These are phyloP conservation scores for Redunca redunca DNA, from an alignment of 2,113 vertebrate species.

Conservation along the genomic window DNA sequence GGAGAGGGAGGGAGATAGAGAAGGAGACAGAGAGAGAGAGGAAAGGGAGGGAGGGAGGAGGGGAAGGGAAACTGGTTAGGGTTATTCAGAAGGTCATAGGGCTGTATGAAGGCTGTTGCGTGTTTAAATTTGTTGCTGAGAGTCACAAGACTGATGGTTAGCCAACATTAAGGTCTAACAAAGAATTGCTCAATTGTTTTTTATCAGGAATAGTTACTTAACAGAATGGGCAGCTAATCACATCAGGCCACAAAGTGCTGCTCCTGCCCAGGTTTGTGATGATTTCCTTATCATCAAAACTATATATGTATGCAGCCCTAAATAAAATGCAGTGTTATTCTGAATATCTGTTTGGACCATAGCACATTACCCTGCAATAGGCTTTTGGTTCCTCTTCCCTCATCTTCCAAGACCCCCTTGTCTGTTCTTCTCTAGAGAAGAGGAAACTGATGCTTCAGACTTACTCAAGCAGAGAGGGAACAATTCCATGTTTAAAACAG, in stretches of 20 bases:
- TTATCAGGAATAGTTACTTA: background rate
- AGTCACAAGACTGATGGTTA: background rate
- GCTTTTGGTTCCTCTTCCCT: background rate
- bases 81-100: background rate
- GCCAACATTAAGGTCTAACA: background rate
- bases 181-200: slow-evolving; percentile 14
- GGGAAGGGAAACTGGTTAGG: background rate
- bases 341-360: background rate
- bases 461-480: background rate
- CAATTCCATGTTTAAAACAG: background rate
- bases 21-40: background rate
- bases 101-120: background rate
- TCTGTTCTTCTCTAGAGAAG: background rate
- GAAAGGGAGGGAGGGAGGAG: rapidly evolving
- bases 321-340: background rate
- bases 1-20: background rate
- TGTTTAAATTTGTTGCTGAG: background rate
- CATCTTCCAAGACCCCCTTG: background rate
- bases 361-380: background rate
- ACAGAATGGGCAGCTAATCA: background rate
- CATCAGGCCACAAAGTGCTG: background rate
- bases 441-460: background rate
- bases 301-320: too few relatives aligned
- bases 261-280: background rate
- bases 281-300: background rate